Evolutionary conservation across 2,888 invertebrate species (phyloP), one percentile per base, ranked within the genome.

Genomic region (Achlya flavicornis): DNA sequence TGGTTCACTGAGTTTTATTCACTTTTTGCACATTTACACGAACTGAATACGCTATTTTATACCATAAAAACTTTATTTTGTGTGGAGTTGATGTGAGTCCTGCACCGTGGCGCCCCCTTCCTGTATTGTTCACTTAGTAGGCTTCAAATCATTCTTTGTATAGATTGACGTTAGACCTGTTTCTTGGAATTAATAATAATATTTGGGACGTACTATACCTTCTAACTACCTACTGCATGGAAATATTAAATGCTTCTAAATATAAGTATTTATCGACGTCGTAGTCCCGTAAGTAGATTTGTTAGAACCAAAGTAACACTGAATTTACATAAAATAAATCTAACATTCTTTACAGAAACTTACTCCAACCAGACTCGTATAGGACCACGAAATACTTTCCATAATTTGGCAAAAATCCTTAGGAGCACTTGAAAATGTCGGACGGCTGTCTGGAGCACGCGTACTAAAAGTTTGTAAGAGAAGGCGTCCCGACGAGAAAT

Each of bases 381-480:
- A 53, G 53, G 19, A 53, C 53, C 53, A 75, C 76, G 73, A 75
- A 70, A 73, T 73, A 73, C 76, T 69, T 70, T 63, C 70, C 71
- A 78, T 81, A 86, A 86, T 85, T 86, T 84, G 81, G 81, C 78
- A 81, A 83, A 82, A 85, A 83, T 83, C 76, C 80, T 81, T 73
- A 75, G 75, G 74, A 79, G 78, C 78, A 78, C 86, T 88, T 78
- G 78, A 84, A 80, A 84, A 77, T 79, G 81, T 80, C 78, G 80
- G 82, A 74, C 80, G 85, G 83, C 80, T 83, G 88, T 87, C 86
- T 82, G 64, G 77, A 86, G 85, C 86, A 87, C 85, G 83, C 85
- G 83, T 81, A 81, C 85, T 85, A 83, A 86, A 90, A 89, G 81
- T 90, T 89, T 86, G 74, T 76, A 77, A 79, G 84, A 82, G 80